Percentiles rank a stretch among this genome's conserved stretches.
These are phyloP conservation scores for Zaprionus kolodkinae DNA, from an alignment of 1,140 invertebrate genomes.

Conservation along the genomic window DNA sequence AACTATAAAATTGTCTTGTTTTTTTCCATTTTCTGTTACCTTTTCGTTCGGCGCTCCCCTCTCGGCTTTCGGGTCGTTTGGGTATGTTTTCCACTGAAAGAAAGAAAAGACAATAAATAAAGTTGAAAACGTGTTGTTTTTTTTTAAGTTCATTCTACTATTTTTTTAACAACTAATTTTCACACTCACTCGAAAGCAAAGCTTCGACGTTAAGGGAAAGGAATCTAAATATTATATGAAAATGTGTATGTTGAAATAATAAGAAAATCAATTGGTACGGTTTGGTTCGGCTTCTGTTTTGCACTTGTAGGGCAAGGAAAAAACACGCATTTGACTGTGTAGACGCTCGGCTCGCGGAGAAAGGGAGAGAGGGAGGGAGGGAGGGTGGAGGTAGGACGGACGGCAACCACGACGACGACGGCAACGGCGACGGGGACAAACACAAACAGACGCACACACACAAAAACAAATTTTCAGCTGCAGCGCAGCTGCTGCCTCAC, in stretches of 20 bases:
- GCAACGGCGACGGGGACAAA: slow-evolving; percentile 22
- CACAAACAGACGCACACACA: slow-evolving; percentile 40
- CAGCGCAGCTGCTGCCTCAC: slow-evolving; percentile 68
- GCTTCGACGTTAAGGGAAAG: slow-evolving; percentile 32
- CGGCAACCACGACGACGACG: slow-evolving; percentile 14
- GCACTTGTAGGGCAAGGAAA: slow-evolving; percentile 57
- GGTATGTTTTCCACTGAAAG: slow-evolving; percentile 83
- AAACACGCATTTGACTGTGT: slow-evolving; percentile 61
- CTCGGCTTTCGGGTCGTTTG: slow-evolving; percentile 79
- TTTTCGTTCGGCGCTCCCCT: slow-evolving; percentile 83
- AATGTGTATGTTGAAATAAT: not conserved
- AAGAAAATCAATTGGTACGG: slow-evolving; percentile 74
- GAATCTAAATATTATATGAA: slow-evolving; percentile 15
- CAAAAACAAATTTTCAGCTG: slow-evolving; percentile 61
- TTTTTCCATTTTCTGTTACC: slow-evolving; percentile 50
- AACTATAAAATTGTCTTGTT: slow-evolving; percentile 21
- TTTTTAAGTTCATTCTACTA: slow-evolving; percentile 15
- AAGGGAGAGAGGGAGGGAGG: not conserved
- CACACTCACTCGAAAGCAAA: slow-evolving; percentile 42
- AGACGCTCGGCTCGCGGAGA: not conserved
- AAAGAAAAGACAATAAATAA: slow-evolving; percentile 32
- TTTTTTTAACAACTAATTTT: slow-evolving; percentile 16
- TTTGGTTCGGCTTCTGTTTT: slow-evolving; percentile 65
- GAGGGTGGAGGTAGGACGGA: not conserved
- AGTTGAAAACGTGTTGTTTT: slow-evolving; percentile 30